Conservation (phyloP, 2,888 invertebrate species). For the Bhutanitis thaidina region DNA sequence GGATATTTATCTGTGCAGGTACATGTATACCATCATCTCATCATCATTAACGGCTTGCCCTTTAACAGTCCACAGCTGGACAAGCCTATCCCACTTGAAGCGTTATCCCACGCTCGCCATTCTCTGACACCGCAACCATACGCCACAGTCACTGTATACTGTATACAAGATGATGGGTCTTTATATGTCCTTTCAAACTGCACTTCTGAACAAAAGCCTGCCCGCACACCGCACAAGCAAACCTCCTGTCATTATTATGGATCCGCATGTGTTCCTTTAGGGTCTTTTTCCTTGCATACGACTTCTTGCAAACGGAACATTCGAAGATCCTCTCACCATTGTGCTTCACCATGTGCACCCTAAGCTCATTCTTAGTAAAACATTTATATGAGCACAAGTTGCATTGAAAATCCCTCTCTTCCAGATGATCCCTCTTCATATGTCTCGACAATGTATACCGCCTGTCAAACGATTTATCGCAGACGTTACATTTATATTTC, state of each 20-base stretch:
- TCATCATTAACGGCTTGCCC: no score
- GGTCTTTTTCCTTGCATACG: slow-evolving; percentile 59
- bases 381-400: slow-evolving; percentile 50
- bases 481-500: slow-evolving; percentile 57
- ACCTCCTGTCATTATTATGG: slow-evolving; percentile 60
- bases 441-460: slow-evolving; percentile 48
- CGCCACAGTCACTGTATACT: slow-evolving; percentile 18
- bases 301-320: slow-evolving; percentile 61
- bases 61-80: no score
- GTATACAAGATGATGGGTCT: slow-evolving; percentile 48
- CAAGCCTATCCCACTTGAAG: no score
- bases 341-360: slow-evolving; percentile 57
- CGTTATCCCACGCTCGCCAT: no score
- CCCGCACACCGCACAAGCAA: slow-evolving; percentile 56
- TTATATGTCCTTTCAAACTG: slow-evolving; percentile 61
- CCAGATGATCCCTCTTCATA: slow-evolving; percentile 59
- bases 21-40: no score
- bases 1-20: no score
- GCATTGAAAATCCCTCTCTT: slow-evolving; percentile 52
- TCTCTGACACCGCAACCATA: no score
- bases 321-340: slow-evolving; percentile 49
- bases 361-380: slow-evolving; percentile 54
- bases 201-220: slow-evolving; percentile 66
- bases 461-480: slow-evolving; percentile 38
- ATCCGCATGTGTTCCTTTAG: slow-evolving; percentile 62